Base-by-base conservation (phyloP, 2,113 vertebrate species). In the Epinephelus lanceolatus region DNA sequence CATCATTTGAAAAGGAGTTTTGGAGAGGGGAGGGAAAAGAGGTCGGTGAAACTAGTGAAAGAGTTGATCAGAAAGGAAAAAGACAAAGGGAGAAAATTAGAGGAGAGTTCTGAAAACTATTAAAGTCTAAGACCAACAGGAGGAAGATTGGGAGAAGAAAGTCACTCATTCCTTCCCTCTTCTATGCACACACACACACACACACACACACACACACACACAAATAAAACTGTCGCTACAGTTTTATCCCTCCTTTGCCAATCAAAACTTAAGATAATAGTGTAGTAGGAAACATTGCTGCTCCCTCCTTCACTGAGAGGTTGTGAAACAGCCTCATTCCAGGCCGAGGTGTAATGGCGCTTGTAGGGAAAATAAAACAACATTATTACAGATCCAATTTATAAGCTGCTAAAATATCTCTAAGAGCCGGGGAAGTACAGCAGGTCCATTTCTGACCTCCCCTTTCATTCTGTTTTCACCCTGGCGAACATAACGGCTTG, bases 371-470 rank as follows among this genome's bases (percentile, higher is more conserved):
- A 72, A 76, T 84, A 76, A 90, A 81, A 76, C 59, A 89, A 85
- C 81, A 78, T 71, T 67, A 85, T 88, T 87, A 86, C 78, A 21
- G 60, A 71, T 85, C 72, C 56, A 78, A 77, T 77, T 84, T 80
- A 78, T 84, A 83, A 69, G 49, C 49, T 1, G 6, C 62, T 81
- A 59, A 81, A 88, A 84, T 52, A 73, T 59, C 76, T 87, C 51
- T 60, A 73, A 78, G 59, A 85, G 83, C 57, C 53, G 42, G 37
- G 14, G 21, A 73, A 88, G 66, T 63, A 53, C 15, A 55, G 15
- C 14, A 45, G 51, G 37, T 23, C 63, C 17, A 66, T 77, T 56
- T 70, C 70, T 75, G 61, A 69, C 59, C 57, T 71, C 9, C 33
- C 21, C 55, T 80, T 76, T 65, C 17, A 11, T 63, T 76, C 30